Evolutionary conservation across 2,797 vertebrate genomes (phyloP).

Genomic region (Premnoplex brunnescens): DNA sequence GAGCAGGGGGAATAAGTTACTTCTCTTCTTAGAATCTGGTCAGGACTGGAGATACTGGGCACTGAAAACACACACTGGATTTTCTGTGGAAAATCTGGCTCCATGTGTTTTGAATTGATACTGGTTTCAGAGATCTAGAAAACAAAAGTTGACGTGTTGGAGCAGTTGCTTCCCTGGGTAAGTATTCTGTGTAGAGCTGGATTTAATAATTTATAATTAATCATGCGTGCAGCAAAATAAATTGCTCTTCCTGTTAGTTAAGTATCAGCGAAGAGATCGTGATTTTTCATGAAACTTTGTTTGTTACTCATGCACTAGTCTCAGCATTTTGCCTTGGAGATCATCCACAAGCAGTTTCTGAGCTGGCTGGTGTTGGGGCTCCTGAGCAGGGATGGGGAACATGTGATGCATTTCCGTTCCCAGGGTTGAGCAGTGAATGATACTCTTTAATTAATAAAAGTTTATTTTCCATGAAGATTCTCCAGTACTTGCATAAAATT

Average conservation of each 20-base stretch:
- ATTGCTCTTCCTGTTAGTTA: constrained; percentile 49
- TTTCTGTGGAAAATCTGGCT: neutral
- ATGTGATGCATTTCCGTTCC: constrained; percentile 41
- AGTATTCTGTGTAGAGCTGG: constrained; percentile 35
- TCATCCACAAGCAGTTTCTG: constrained; percentile 19
- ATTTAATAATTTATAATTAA: constrained; percentile 65
- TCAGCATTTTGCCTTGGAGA: constrained; percentile 16
- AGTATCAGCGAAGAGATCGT: constrained; percentile 38
- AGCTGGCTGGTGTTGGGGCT: constrained; percentile 11
- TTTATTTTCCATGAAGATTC: constrained; percentile 56
- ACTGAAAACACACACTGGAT: fast-evolving
- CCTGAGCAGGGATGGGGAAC: neutral
- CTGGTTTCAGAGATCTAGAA: neutral
- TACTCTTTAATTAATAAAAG: constrained; percentile 48
- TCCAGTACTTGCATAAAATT: constrained; percentile 41
- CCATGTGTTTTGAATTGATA: neutral
- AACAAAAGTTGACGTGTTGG: constrained; percentile 32
- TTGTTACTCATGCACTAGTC: neutral
- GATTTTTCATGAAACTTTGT: constrained; percentile 43
- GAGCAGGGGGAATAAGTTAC: neutral
- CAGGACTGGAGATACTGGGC: neutral
- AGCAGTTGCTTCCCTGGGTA: constrained; percentile 14
- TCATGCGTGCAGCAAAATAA: constrained; percentile 23
- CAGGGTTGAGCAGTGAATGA: neutral
- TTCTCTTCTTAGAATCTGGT: neutral